These are phyloP conservation scores for Bagarius yarrelli DNA, from an alignment of 2,113 vertebrate genomes.

Conservation along the genomic window DNA sequence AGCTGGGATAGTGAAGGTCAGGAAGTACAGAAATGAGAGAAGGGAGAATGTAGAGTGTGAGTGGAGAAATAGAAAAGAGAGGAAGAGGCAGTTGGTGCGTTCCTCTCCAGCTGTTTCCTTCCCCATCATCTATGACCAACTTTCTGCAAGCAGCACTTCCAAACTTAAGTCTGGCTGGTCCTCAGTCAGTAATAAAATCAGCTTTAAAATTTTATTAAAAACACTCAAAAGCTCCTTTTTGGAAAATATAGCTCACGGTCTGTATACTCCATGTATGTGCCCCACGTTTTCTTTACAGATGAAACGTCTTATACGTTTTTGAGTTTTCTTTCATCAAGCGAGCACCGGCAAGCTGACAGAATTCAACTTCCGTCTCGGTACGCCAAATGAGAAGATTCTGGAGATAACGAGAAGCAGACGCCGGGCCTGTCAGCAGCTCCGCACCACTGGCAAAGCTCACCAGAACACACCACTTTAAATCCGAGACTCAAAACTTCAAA, in stretches of 20 bases:
- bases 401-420: conserved; percentile 44
- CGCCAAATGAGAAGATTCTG: conserved; percentile 17
- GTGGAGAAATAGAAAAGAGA: background rate
- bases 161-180: conserved; percentile 4
- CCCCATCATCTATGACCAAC: conserved; percentile 3
- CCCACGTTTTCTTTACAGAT: background rate
- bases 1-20: conserved; percentile 38
- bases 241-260: conserved; percentile 15
- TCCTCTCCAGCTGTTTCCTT: conserved; percentile 48
- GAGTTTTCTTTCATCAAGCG: conserved; percentile 29
- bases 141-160: conserved; percentile 44
- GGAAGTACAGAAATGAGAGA: conserved; percentile 15
- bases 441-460: conserved; percentile 40
- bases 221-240: background rate
- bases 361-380: conserved; percentile 12
- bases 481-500: conserved; percentile 29
- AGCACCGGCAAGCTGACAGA: conserved; percentile 1
- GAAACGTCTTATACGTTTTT: conserved; percentile 11
- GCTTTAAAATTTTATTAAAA: no score
- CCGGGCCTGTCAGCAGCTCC: conserved; percentile 37
- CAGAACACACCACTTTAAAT: conserved; percentile 37
- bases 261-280: background rate
- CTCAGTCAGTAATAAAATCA: no score
- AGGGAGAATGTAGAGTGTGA: background rate
- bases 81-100: conserved; percentile 40